A percentile compares a stretch with the other conserved stretches of the same genome.
These are phyloP conservation scores for Unio delphinus DNA, from an alignment of 2,888 invertebrate genomes.

Conservation along the genomic window DNA sequence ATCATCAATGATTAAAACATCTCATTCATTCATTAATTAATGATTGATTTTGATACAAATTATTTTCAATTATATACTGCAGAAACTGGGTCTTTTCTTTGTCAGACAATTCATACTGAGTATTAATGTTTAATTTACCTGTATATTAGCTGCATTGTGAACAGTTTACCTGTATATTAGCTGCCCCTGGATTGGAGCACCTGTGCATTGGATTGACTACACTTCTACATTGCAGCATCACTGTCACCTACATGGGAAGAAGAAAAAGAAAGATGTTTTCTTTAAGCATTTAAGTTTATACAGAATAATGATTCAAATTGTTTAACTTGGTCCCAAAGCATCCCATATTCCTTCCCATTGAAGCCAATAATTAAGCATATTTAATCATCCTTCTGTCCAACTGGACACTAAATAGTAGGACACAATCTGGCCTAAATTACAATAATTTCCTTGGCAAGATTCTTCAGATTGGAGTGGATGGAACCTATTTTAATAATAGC, in stretches of 20 bases:
- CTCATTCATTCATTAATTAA: too few relatives aligned
- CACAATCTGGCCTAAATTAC: not conserved
- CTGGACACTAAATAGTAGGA: not conserved
- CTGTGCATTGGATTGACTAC: conserved; percentile 70
- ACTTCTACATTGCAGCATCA: conserved; percentile 67
- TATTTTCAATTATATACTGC: too few relatives aligned
- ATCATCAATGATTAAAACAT: too few relatives aligned
- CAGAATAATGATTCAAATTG: not conserved
- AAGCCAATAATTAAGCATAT: not conserved
- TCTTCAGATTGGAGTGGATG: too few relatives aligned
- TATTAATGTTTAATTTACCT: too few relatives aligned
- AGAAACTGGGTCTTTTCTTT: too few relatives aligned
- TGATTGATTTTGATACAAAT: too few relatives aligned
- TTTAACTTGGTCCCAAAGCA: not conserved
- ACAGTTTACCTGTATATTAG: conserved; percentile 73
- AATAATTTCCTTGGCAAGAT: too few relatives aligned
- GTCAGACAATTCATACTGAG: too few relatives aligned
- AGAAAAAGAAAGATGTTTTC: not conserved
- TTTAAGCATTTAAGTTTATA: not conserved
- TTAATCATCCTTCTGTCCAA: not conserved
- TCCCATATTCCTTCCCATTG: not conserved
- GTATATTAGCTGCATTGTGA: conserved; percentile 72
- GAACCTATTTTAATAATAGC: too few relatives aligned
- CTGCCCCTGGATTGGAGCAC: conserved; percentile 78
- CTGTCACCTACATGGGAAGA: conserved; percentile 68